Evolutionary conservation across 2,888 invertebrate genomes (phyloP).

Genomic region (Brachypalpus laphriformis): DNA sequence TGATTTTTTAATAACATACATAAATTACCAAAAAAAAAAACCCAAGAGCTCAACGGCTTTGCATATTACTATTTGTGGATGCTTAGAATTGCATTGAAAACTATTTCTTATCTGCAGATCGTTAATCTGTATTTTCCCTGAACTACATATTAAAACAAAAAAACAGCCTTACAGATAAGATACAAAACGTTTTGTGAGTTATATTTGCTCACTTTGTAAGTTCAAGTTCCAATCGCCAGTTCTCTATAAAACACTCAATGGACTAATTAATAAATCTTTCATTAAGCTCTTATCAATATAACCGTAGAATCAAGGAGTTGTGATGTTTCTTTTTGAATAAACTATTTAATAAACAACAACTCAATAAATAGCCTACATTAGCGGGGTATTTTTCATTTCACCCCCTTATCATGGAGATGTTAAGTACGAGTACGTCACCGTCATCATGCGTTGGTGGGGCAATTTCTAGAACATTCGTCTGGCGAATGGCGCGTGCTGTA

Average conservation of each 20-base stretch:
- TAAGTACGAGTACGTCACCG: too few relatives aligned
- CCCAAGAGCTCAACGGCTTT: too few relatives aligned
- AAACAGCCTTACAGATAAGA: neutral
- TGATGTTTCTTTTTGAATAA: neutral
- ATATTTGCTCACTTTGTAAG: neutral
- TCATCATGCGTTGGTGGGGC: neutral
- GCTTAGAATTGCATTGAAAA: neutral
- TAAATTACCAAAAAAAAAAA: too few relatives aligned
- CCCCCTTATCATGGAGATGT: neutral
- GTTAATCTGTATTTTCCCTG: neutral
- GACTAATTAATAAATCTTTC: slow-evolving; percentile 2
- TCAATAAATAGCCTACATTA: neutral
- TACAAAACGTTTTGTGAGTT: neutral
- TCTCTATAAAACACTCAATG: neutral
- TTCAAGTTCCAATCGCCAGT: neutral
- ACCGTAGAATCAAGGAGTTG: neutral
- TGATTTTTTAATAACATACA: too few relatives aligned
- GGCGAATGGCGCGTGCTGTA: neutral
- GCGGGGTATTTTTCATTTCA: neutral
- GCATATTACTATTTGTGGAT: too few relatives aligned
- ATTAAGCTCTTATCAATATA: neutral
- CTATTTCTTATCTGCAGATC: neutral
- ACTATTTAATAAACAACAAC: neutral
- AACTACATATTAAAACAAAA: neutral
- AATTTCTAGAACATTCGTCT: slow-evolving; percentile 3